Percentiles rank a stretch among this genome's conserved stretches.
phyloP scores from a whole-genome alignment of 2,888 invertebrate genomes.

The Chydorus sphaericus region DNA sequence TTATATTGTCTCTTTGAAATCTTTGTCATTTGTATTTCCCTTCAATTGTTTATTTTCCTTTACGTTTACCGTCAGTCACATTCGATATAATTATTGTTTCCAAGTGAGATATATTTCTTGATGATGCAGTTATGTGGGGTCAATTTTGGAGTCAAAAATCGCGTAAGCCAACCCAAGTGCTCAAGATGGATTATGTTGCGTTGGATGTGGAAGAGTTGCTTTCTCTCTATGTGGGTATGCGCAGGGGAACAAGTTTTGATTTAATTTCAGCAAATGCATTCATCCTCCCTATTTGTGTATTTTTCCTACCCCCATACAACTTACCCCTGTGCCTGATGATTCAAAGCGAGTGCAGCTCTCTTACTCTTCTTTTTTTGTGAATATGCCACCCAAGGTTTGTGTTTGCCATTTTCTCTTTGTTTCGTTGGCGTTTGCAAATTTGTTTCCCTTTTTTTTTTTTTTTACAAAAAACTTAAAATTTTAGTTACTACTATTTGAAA shows the following conservation, averaged over 20 bases:
- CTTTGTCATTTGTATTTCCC: not conserved
- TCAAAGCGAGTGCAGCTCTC: slow-evolving; percentile 2
- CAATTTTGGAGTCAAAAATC: not conserved
- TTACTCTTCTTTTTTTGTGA: not conserved
- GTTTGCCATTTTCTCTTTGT: too few species aligned
- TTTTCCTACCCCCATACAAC: not conserved
- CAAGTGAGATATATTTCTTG: not conserved
- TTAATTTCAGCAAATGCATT: not conserved
- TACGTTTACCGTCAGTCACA: slow-evolving; percentile 1
- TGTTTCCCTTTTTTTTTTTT: not conserved
- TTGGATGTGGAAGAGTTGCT: slow-evolving; percentile 1
- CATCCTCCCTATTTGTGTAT: not conserved
- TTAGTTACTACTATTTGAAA: slow-evolving; percentile 3
- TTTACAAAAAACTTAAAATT: slow-evolving; percentile 2
- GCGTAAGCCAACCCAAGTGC: slow-evolving; percentile 3
- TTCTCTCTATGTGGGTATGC: not conserved
- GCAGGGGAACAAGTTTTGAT: not conserved
- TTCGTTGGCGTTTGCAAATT: too few species aligned
- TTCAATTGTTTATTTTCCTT: slow-evolving; percentile 3
- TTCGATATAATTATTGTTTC: slow-evolving; percentile 6
- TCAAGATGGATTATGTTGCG: not conserved
- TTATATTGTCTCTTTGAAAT: not conserved
- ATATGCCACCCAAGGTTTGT: slow-evolving; percentile 4
- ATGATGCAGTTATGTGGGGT: not conserved
- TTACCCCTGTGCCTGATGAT: slow-evolving; percentile 8